Base-by-base conservation (phyloP, 1,140 invertebrate species). In the Dinothrombium tinctorium region DNA sequence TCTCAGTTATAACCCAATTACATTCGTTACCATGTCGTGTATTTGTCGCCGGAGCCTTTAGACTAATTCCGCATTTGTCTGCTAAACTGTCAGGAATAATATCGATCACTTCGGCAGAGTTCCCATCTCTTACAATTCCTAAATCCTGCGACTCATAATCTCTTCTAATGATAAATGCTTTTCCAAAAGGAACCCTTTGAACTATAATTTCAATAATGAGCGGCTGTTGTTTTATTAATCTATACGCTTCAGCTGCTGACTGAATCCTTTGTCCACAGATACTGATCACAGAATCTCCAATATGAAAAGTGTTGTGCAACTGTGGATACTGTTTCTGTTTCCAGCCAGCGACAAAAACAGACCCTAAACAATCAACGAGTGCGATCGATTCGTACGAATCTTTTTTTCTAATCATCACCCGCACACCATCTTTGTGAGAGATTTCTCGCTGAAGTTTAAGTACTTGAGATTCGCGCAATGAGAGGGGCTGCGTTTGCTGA, bases 281-380 rank as follows among this genome's bases (percentile, higher is more conserved):
- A 43, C 68, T 72, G 2, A 79, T 47, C 11, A 84, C 53, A 53
- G 74, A 65, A 60, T 84, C 80, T 6, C 80, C 80, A 37, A 83
- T 73, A 54, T 83, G 79, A 23, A 83, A 62, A 25, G 73, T 74
- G 55, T 77, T 78, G 56, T 79, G 76, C 0, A 83, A 62, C 53
- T 77, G 64, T 2, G 77, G 78, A 59, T 75, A 72, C 36, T 77
- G 72, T 46, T 70, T 69, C 51, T 79, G 75, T 57, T 80, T 81
- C 77, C 78, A 84, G 2, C 80, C 80, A 46, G 72, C 74, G 47
- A 84, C 64, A 74, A 75, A 80, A 38, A 77, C 70, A 24, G 61
- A 62, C 26, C 69, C 68, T 50, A 73, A 70, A n/a, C 65, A 68
- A 56, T 80, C 75, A 5, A 77, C 73, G 50, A 80, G 69, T 17